phyloP scores from a whole-genome alignment of 2,888 invertebrate genomes.

The Ochropleura leucogaster region DNA sequence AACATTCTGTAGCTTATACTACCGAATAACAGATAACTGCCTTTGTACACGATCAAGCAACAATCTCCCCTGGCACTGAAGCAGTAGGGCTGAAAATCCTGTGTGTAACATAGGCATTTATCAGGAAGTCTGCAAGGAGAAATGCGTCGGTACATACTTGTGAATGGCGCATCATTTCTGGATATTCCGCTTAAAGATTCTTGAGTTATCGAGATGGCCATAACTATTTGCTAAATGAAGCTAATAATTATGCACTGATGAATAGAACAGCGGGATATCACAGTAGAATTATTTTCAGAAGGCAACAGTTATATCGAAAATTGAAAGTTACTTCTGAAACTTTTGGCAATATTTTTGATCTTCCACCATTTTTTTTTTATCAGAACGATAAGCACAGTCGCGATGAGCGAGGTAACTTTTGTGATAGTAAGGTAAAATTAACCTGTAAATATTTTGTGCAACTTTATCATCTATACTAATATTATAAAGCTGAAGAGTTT shows the following conservation, averaged over 20 bases:
- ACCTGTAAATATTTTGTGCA: too few relatives aligned
- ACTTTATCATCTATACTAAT: too few relatives aligned
- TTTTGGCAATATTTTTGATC: too few relatives aligned
- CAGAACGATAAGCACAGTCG: too few relatives aligned
- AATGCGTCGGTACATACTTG: constrained; percentile 66
- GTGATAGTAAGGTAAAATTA: too few relatives aligned
- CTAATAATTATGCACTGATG: constrained; percentile 29
- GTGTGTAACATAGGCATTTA: constrained; percentile 40
- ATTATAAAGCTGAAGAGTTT: too few relatives aligned
- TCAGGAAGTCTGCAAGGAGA: constrained; percentile 63
- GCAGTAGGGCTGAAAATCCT: not conserved
- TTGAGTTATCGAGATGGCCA: constrained; percentile 45
- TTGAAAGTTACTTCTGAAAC: too few relatives aligned
- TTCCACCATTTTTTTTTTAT: too few relatives aligned
- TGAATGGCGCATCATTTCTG: constrained; percentile 63
- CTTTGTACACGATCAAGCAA: constrained; percentile 23
- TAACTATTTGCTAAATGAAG: constrained; percentile 6
- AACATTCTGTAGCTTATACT: constrained; percentile 75
- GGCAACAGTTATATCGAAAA: too few relatives aligned
- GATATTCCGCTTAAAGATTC: constrained; percentile 61
- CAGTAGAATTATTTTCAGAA: too few relatives aligned
- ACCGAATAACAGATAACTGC: constrained; percentile 71
- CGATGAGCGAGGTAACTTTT: too few relatives aligned
- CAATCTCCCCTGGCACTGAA: not conserved
- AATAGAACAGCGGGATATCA: not conserved